A percentile compares a stretch with the other conserved stretches of the same genome.
Conservation (phyloP, 30 jellyfish, hydroid and myxozoan species). For the Hydractinia symbiolongicarpus region DNA sequence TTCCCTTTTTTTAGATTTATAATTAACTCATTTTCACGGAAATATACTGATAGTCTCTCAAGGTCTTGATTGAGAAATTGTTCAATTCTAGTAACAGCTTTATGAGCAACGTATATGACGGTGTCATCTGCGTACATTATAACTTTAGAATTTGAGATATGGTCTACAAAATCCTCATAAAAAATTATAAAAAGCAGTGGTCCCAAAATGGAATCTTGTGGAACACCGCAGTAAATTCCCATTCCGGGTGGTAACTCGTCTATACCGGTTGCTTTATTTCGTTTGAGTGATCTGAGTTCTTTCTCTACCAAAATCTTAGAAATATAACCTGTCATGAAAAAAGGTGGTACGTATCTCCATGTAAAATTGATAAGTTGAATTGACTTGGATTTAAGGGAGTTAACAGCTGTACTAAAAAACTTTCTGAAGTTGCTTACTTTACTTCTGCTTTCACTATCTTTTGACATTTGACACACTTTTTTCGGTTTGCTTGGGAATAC, state of each 20-base stretch:
- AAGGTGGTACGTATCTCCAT: constrained; percentile 5
- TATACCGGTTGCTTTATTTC: constrained; percentile 2
- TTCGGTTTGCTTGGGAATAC: constrained; percentile 3
- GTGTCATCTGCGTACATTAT: no score
- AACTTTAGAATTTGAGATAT: no score
- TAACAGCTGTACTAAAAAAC: not conserved
- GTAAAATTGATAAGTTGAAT: not conserved
- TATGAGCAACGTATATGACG: no score
- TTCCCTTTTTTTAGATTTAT: no score
- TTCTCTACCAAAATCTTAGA: not conserved
- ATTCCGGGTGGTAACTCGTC: constrained; percentile 8
- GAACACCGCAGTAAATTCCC: no score
- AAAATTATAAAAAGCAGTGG: constrained; percentile 2
- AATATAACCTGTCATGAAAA: not conserved
- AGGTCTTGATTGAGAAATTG: no score
- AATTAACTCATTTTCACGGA: no score
- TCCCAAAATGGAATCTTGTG: not conserved
- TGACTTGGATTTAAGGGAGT: not conserved
- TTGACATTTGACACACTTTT: not conserved
- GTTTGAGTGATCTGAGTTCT: constrained; percentile 2
- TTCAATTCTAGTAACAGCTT: no score
- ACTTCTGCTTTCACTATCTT: not conserved
- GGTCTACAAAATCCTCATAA: no score
- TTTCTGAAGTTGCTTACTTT: not conserved
- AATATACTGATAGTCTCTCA: no score